These are phyloP conservation scores for Hyperopisus bebe DNA, from an alignment of 2,113 vertebrate genomes.

Conservation along the genomic window DNA sequence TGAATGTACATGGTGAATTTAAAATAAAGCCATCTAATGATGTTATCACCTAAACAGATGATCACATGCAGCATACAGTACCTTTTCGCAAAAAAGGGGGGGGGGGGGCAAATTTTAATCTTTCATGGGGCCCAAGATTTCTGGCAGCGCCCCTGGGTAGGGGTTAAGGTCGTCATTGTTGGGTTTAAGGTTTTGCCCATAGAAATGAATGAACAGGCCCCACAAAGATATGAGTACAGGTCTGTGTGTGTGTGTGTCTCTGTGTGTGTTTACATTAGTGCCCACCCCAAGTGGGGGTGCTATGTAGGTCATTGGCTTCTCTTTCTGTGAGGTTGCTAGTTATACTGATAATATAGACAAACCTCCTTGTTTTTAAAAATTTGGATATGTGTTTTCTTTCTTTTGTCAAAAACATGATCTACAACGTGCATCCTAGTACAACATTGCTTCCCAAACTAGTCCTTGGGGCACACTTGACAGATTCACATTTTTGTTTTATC, in stretches of 20 bases:
- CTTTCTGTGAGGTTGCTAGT: neutral
- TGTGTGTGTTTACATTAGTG: neutral
- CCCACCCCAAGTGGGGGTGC: neutral
- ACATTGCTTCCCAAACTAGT: neutral
- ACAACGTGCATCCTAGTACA: neutral
- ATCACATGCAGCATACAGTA: too few relatives aligned
- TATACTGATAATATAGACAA: neutral
- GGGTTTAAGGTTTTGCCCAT: too few relatives aligned
- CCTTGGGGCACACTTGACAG: neutral
- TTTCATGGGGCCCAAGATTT: too few relatives aligned
- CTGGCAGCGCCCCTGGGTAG: too few relatives aligned
- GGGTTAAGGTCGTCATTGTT: too few relatives aligned
- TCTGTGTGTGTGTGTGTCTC: neutral
- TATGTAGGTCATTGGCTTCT: neutral
- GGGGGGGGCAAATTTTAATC: too few relatives aligned
- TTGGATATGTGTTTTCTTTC: neutral
- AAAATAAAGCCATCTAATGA: too few relatives aligned
- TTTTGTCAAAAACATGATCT: neutral
- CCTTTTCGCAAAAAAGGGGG: too few relatives aligned
- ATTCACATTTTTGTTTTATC: neutral
- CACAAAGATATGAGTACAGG: neutral
- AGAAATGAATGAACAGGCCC: too few relatives aligned
- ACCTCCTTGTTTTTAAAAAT: neutral
- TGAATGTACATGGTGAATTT: too few relatives aligned
- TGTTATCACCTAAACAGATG: too few relatives aligned